Evolutionary conservation across 37 sponge, comb jelly and placozoan species (phyloP).

Genomic region (Chondrosia reniformis): DNA sequence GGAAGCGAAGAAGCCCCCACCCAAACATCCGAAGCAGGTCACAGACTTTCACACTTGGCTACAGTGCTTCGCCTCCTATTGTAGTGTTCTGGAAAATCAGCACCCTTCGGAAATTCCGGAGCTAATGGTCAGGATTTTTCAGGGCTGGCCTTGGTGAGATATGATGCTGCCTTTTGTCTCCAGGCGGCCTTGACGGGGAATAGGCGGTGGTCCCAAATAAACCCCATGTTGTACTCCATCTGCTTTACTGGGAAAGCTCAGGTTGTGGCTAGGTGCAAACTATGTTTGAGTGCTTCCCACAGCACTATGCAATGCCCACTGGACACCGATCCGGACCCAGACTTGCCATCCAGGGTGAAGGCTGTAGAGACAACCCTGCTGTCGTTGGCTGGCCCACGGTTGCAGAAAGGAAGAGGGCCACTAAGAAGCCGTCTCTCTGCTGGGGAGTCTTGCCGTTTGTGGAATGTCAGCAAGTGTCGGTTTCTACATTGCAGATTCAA

Average conservation of each 20-base stretch:
- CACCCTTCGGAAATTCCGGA: constrained; percentile 11
- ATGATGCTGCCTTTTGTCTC: constrained; percentile 30
- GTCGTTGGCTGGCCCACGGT: background rate
- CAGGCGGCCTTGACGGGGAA: constrained; percentile 27
- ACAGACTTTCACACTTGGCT: constrained; percentile 20
- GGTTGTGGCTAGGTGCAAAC: constrained; percentile 14
- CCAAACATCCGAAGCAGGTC: background rate
- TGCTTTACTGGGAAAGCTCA: constrained; percentile 29
- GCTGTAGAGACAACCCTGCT: background rate
- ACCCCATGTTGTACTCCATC: constrained; percentile 24
- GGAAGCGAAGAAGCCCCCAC: background rate
- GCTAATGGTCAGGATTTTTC: constrained; percentile 38
- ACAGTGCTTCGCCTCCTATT: constrained; percentile 27
- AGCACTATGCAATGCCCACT: constrained; percentile 5
- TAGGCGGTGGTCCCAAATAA: constrained; percentile 20
- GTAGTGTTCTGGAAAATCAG: background rate
- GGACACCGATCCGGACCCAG: background rate
- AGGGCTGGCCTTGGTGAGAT: constrained; percentile 36
- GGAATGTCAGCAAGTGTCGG: background rate
- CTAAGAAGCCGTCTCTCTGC: background rate
- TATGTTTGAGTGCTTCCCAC: constrained; percentile 19
- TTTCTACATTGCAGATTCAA: background rate
- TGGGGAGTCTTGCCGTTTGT: background rate
- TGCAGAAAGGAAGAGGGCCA: background rate
- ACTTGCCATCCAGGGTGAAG: background rate